Percentiles rank a stretch among this genome's conserved stretches.
phyloP scores from a whole-genome alignment of 2,113 vertebrate species.

The Mugil cephalus region DNA sequence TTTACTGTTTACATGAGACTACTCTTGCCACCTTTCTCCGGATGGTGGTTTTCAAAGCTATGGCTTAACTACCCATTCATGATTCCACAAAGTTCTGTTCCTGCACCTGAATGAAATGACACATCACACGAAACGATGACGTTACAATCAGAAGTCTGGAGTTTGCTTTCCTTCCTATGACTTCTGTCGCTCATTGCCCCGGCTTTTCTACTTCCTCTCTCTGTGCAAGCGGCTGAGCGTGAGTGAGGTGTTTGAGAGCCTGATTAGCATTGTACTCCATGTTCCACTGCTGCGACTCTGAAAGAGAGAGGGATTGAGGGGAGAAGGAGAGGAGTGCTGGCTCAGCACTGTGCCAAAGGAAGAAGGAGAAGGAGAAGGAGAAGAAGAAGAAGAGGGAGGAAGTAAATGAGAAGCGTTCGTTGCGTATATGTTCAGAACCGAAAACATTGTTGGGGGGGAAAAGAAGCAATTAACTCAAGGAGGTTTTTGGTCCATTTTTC shows the following conservation, averaged over 20 bases:
- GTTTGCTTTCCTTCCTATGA: conserved; percentile 52
- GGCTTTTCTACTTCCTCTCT: conserved; percentile 21
- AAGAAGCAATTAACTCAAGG: conserved; percentile 24
- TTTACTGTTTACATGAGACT: too few relatives aligned
- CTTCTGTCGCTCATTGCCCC: conserved; percentile 64
- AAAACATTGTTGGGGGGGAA: background rate
- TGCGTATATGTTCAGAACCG: conserved; percentile 45
- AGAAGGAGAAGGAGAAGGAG: conserved; percentile 36
- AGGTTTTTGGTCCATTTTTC: background rate
- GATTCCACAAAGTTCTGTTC: too few relatives aligned
- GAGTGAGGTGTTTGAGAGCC: conserved; percentile 32
- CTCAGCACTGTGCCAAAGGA: conserved; percentile 62
- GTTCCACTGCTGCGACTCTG: conserved; percentile 78
- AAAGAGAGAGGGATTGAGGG: conserved; percentile 43
- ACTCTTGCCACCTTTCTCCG: too few relatives aligned
- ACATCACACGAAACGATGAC: too few relatives aligned
- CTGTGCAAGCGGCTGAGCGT: conserved; percentile 2
- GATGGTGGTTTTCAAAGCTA: too few relatives aligned
- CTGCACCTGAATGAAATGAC: too few relatives aligned
- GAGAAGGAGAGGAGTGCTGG: conserved; percentile 43
- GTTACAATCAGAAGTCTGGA: too few relatives aligned
- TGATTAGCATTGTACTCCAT: conserved; percentile 84
- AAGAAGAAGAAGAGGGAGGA: conserved; percentile 22
- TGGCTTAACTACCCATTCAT: too few relatives aligned
- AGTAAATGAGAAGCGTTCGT: conserved; percentile 36